Percentiles rank a stretch among this genome's conserved stretches.
These are phyloP conservation scores for Cinara cedri DNA, from an alignment of 2,888 invertebrate species.

Conservation along the genomic window DNA sequence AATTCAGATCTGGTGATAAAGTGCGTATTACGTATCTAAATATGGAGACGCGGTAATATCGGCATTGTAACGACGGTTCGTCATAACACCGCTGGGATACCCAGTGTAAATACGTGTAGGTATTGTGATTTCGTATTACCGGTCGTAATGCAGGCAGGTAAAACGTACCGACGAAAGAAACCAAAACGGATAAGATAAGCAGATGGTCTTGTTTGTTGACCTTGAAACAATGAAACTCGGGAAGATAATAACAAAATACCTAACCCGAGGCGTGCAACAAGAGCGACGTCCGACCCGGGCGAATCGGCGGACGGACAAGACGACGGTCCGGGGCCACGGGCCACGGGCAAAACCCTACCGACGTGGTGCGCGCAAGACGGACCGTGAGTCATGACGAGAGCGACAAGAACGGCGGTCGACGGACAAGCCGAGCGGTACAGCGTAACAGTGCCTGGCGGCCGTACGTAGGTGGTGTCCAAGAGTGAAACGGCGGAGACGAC, in stretches of 20 bases:
- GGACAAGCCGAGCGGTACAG: neutral
- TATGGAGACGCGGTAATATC: too few species aligned
- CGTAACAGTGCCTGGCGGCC: too few species aligned
- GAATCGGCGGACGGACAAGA: too few species aligned
- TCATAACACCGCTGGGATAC: too few species aligned
- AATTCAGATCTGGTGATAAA: too few species aligned
- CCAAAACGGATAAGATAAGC: neutral
- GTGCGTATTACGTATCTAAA: too few species aligned
- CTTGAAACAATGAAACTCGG: conserved; percentile 2
- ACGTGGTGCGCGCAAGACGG: neutral
- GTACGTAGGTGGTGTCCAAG: too few species aligned
- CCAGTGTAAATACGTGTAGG: neutral
- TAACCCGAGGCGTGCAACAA: neutral
- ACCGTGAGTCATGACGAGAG: neutral
- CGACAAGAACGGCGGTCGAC: neutral
- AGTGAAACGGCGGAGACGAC: neutral
- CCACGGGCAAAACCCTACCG: neutral
- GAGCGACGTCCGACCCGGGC: too few species aligned
- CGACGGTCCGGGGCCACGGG: too few species aligned
- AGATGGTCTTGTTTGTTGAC: neutral
- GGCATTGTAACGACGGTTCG: too few species aligned
- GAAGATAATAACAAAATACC: neutral
- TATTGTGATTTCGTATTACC: neutral
- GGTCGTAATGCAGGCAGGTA: neutral
- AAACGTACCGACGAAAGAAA: neutral